These are phyloP conservation scores for Pterocles burchelli DNA, from an alignment of 2,113 vertebrate species.

Conservation along the genomic window DNA sequence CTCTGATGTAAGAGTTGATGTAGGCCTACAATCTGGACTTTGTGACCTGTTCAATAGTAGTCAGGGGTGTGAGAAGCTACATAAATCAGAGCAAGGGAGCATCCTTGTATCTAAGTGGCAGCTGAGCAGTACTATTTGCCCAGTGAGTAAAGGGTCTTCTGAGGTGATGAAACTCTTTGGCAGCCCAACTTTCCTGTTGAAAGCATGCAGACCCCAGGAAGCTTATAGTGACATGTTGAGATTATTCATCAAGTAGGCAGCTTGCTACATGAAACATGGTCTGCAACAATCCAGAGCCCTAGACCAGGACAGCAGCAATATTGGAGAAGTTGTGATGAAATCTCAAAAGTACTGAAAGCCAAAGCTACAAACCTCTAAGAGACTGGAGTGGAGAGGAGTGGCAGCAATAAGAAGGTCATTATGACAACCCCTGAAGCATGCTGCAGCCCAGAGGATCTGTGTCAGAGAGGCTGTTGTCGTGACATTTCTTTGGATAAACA, in stretches of 20 bases:
- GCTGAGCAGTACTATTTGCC: background rate
- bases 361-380: background rate
- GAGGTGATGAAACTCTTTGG: background rate
- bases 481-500: conserved; percentile 18
- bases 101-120: background rate
- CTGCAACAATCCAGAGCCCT: background rate
- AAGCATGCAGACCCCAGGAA: background rate
- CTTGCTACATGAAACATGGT: background rate
- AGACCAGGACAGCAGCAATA: background rate
- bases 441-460: background rate
- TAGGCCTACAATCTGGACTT: background rate
- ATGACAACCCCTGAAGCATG: background rate
- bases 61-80: background rate
- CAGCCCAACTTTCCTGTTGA: background rate
- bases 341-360: background rate
- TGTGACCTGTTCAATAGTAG: background rate
- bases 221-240: background rate
- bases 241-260: background rate
- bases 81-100: background rate
- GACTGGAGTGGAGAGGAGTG: background rate
- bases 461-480: conserved; percentile 10
- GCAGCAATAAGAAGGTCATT: background rate
- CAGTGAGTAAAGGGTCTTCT: background rate
- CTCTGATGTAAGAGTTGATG: background rate
- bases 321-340: background rate